Evolutionary conservation across 2,888 invertebrate genomes (phyloP).

Genomic region (Meloe dianella): DNA sequence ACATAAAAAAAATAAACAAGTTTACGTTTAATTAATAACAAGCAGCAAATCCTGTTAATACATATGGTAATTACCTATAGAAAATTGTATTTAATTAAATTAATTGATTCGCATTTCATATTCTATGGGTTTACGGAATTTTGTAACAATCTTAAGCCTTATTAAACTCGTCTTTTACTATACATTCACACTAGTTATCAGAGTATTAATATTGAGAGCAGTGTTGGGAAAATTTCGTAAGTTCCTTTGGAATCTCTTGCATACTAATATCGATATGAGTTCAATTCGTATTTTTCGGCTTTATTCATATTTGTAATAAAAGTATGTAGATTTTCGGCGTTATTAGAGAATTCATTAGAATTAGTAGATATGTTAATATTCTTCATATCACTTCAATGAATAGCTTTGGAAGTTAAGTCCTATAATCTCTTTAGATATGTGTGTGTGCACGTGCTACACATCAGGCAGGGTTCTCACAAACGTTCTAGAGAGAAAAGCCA

Average conservation of each 20-base stretch:
- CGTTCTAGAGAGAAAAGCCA: conserved; percentile 21
- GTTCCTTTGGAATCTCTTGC: not conserved
- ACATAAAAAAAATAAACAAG: not conserved
- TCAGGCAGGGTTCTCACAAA: not conserved
- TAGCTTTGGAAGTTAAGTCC: conserved; percentile 22
- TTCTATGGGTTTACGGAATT: not conserved
- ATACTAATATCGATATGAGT: not conserved
- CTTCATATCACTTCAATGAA: conserved; percentile 24
- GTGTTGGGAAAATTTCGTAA: not conserved
- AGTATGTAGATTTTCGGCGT: not conserved
- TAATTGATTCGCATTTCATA: not conserved
- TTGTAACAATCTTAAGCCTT: not conserved
- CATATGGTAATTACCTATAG: not conserved
- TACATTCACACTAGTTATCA: no score
- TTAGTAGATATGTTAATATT: conserved; percentile 19
- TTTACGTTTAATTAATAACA: not conserved
- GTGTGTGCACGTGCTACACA: not conserved
- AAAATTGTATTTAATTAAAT: not conserved
- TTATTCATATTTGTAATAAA: no score
- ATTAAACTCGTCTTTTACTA: no score
- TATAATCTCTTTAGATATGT: conserved; percentile 5
- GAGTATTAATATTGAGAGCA: no score
- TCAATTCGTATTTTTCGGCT: no score
- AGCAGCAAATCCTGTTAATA: not conserved
- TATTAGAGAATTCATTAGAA: not conserved